Evolutionary conservation across 2,888 invertebrate species (phyloP).

Genomic region (Romanomermis culicivorax): DNA sequence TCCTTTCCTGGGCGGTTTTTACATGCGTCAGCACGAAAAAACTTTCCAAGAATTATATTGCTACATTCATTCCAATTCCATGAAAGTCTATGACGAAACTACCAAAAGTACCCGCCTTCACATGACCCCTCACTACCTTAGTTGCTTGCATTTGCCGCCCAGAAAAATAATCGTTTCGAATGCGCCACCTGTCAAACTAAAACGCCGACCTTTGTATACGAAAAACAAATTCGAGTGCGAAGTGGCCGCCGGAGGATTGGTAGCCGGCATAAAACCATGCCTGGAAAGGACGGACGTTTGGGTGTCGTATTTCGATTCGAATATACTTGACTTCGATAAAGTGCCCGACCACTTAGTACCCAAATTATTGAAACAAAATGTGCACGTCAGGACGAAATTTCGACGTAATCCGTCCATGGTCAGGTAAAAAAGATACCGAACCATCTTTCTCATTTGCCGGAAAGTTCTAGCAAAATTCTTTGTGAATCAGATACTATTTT

Average conservation of each 20-base stretch:
- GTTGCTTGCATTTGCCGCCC: constrained; percentile 8
- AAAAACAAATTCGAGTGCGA: constrained; percentile 1
- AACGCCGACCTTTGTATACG: neutral
- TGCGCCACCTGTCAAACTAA: constrained; percentile 11
- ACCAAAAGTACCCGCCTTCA: neutral
- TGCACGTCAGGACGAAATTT: neutral
- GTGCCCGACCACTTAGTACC: constrained; percentile 5
- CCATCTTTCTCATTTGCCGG: too few relatives aligned
- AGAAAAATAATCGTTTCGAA: constrained; percentile 10
- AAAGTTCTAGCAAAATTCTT: too few relatives aligned
- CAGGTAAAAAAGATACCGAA: too few relatives aligned
- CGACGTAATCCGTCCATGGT: neutral
- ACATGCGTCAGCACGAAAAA: constrained; percentile 8
- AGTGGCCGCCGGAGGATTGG: constrained; percentile 7
- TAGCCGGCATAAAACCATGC: constrained; percentile 7
- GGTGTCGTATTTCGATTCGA: constrained; percentile 9
- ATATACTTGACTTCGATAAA: constrained; percentile 2
- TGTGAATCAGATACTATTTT: too few relatives aligned
- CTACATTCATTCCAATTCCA: neutral
- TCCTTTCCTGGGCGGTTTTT: constrained; percentile 8
- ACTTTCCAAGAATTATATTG: constrained; percentile 4
- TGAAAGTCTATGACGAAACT: neutral
- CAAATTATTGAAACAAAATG: constrained; percentile 1
- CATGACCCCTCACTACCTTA: constrained; percentile 8
- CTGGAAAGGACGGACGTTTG: constrained; percentile 7